Conservation (phyloP, 2,113 vertebrate species). For the Tachuris rubrigastra region DNA sequence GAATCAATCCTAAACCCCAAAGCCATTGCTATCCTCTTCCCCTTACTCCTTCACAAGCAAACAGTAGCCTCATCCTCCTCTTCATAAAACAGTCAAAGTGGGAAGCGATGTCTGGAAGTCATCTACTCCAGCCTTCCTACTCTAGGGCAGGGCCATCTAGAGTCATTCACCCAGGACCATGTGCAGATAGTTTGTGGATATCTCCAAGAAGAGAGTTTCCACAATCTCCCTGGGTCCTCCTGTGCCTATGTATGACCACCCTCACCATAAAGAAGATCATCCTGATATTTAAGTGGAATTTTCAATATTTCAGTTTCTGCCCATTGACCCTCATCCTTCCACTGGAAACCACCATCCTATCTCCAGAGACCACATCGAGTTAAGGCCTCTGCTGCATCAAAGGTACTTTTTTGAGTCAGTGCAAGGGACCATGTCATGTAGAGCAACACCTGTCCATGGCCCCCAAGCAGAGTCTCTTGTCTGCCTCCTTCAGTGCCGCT, state of each 20-base stretch:
- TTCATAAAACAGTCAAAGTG: background rate
- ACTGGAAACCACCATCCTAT: background rate
- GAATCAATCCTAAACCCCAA: background rate
- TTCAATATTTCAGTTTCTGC: background rate
- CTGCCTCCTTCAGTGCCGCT: background rate
- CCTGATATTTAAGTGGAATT: background rate
- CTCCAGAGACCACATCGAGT: fast-evolving
- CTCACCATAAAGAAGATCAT: background rate
- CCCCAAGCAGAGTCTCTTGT: background rate
- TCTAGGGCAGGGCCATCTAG: background rate
- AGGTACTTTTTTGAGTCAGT: background rate
- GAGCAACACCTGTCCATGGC: background rate
- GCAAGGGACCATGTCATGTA: background rate
- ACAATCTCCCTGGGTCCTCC: background rate
- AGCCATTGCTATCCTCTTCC: background rate
- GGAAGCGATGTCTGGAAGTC: background rate
- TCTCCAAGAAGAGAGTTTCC: background rate
- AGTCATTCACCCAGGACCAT: background rate
- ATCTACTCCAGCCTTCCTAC: background rate
- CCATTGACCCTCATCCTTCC: background rate
- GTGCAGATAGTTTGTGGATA: background rate
- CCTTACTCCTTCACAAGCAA: background rate
- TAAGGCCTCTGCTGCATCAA: background rate
- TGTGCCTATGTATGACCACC: background rate
- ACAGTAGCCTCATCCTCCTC: background rate